A percentile compares a stretch with the other conserved stretches of the same genome.
Evolutionary conservation across 1,140 invertebrate genomes (phyloP).

Genomic region (Papilio xuthus): DNA sequence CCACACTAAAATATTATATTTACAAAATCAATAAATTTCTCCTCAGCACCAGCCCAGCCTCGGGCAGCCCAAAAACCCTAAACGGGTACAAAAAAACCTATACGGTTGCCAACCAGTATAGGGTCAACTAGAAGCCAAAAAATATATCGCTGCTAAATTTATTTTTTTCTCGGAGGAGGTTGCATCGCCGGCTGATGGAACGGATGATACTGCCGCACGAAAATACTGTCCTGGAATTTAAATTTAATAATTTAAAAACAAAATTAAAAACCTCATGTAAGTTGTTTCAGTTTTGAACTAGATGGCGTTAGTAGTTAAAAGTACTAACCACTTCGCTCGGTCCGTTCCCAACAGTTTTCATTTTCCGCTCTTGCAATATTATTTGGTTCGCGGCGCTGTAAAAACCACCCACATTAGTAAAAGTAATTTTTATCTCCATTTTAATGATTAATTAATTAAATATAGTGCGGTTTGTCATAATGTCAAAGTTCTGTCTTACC

Average conservation of each 20-base stretch:
- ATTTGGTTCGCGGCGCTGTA: conserved; percentile 76
- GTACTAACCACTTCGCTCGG: conserved; percentile 63
- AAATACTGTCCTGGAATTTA: conserved; percentile 62
- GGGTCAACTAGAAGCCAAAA: conserved; percentile 56
- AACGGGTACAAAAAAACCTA: conserved; percentile 49
- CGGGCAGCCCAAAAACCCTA: conserved; percentile 43
- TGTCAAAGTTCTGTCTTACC: too few relatives aligned
- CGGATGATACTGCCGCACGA: conserved; percentile 69
- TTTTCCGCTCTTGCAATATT: conserved; percentile 70
- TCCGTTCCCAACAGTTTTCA: conserved; percentile 48
- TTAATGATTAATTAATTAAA: too few relatives aligned
- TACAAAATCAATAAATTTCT: conserved; percentile 36
- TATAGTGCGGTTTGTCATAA: too few relatives aligned
- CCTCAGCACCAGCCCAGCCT: conserved; percentile 26
- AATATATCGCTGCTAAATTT: conserved; percentile 42
- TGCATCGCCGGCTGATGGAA: conserved; percentile 73
- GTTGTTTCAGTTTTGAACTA: neutral
- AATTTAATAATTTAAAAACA: conserved; percentile 14
- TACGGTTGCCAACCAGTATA: conserved; percentile 59
- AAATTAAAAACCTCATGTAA: neutral
- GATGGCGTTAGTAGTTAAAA: conserved; percentile 3
- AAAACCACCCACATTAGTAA: conserved; percentile 34
- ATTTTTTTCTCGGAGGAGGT: conserved; percentile 63
- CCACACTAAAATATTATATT: conserved; percentile 33
- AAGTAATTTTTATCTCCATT: conserved; percentile 15